Conservation (phyloP, 2,113 vertebrate species). For the Crotophaga sulcirostris region DNA sequence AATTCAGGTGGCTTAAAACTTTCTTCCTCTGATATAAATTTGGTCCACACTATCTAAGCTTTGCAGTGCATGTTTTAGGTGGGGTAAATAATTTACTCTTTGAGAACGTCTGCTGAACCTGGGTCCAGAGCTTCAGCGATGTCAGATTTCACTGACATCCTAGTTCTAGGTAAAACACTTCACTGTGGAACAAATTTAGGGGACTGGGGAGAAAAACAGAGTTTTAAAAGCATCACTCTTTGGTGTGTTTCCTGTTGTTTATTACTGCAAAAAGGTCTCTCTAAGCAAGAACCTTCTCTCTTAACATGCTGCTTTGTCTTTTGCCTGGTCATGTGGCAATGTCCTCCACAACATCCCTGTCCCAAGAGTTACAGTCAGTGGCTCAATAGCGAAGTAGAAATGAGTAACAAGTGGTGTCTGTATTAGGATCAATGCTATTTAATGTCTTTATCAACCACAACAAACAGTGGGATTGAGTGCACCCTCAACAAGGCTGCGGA, state of each 20-base stretch:
- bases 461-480: background rate
- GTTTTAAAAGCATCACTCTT: background rate
- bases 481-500: background rate
- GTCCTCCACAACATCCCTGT: background rate
- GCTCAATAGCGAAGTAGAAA: background rate
- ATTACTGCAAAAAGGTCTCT: background rate
- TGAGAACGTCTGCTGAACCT: background rate
- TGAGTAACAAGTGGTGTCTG: background rate
- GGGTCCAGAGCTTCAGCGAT: background rate
- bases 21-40: background rate
- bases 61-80: background rate
- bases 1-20: background rate
- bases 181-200: background rate
- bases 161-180: background rate
- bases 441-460: background rate
- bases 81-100: background rate
- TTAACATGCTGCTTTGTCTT: background rate
- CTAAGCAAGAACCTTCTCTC: background rate
- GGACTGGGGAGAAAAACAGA: background rate
- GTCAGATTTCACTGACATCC: background rate
- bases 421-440: background rate
- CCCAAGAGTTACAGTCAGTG: background rate
- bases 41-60: background rate
- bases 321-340: background rate
- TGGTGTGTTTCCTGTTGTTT: background rate